These are phyloP conservation scores for Esox lucius DNA, from an alignment of 2,797 vertebrate species.

Conservation along the genomic window DNA sequence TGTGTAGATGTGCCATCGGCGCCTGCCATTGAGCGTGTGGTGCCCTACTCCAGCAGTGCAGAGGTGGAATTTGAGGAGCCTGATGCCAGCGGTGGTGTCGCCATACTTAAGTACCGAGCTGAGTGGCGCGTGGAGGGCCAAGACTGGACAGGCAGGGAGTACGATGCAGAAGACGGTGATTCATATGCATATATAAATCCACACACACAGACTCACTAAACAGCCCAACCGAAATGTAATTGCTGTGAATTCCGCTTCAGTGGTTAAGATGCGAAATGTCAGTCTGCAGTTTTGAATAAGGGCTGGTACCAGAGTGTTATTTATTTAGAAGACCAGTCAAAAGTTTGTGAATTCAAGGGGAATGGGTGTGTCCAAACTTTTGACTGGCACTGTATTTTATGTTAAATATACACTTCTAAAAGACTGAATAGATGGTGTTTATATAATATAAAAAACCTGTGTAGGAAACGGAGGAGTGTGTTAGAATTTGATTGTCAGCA, in stretches of 20 bases:
- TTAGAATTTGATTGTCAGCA: neutral
- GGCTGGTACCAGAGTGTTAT: neutral
- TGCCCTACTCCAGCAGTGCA: slow-evolving; percentile 92
- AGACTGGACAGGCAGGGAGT: slow-evolving; percentile 81
- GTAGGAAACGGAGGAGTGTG: neutral
- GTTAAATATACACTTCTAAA: neutral
- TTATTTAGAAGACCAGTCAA: too few species aligned
- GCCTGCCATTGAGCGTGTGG: slow-evolving; percentile 84
- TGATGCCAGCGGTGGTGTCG: slow-evolving; percentile 86
- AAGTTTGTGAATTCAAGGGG: too few species aligned
- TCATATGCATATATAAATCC: neutral
- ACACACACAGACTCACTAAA: neutral
- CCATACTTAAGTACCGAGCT: slow-evolving; percentile 89
- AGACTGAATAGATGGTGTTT: neutral
- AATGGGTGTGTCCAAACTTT: too few species aligned
- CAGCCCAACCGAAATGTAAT: neutral
- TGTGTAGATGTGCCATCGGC: slow-evolving; percentile 88
- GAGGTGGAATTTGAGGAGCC: slow-evolving; percentile 89
- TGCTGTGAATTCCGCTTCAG: neutral
- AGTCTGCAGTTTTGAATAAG: neutral
- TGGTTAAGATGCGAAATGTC: neutral
- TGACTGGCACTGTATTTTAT: too few species aligned
- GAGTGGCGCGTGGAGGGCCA: slow-evolving; percentile 83
- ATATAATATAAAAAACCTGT: neutral
- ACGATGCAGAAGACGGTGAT: slow-evolving; percentile 84